phyloP scores from a whole-genome alignment of 2,797 vertebrate species.

The Accipiter badius region DNA sequence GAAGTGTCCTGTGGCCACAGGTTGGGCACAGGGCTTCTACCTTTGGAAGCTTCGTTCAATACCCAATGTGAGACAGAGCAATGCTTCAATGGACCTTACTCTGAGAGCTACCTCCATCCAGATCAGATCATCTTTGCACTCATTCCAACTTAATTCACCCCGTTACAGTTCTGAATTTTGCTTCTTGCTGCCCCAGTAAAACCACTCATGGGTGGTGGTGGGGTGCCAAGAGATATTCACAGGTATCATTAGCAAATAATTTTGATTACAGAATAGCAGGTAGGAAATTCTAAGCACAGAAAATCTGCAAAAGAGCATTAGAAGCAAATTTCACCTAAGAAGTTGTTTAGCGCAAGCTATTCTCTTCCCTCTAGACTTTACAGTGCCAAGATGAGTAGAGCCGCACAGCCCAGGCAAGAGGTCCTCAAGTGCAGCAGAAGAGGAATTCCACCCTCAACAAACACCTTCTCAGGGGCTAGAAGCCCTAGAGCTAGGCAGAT shows the following conservation, averaged over 20 bases:
- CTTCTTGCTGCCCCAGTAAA: background rate
- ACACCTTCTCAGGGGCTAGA: background rate
- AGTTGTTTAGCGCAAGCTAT: background rate
- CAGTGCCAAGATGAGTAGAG: background rate
- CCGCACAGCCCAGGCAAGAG: background rate
- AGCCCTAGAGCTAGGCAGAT: background rate
- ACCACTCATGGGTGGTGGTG: background rate
- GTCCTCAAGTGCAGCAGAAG: background rate
- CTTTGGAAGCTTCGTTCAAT: background rate
- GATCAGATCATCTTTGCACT: background rate
- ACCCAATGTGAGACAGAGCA: rapidly evolving
- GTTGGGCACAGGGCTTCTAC: background rate
- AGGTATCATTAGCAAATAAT: background rate
- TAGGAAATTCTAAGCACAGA: background rate
- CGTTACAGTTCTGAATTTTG: background rate
- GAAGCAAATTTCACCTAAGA: background rate
- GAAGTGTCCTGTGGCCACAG: background rate
- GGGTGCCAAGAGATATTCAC: background rate
- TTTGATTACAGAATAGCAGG: background rate
- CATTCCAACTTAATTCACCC: background rate
- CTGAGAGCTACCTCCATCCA: background rate
- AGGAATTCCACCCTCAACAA: background rate
- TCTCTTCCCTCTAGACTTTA: background rate
- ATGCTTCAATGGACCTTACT: background rate
- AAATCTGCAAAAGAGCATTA: background rate